Conservation (phyloP, 2,797 vertebrate species). For the Bradypodion ventrale region DNA sequence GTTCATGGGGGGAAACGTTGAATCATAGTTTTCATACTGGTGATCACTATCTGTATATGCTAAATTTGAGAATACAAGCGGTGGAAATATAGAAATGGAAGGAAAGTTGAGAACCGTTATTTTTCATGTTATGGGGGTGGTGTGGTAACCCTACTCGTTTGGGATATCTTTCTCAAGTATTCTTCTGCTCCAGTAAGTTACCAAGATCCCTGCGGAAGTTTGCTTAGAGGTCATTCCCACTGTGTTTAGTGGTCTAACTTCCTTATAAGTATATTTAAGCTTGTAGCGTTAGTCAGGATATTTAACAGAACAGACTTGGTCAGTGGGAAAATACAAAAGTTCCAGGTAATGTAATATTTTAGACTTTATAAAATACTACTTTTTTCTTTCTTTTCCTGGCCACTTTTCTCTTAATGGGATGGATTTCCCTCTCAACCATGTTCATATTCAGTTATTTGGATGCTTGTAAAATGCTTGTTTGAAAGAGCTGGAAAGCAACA, state of each 20-base stretch:
- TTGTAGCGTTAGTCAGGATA: neutral
- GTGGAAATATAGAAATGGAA: neutral
- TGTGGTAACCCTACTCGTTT: neutral
- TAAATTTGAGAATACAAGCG: neutral
- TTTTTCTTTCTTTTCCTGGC: neutral
- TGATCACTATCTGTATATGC: neutral
- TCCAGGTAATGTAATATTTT: neutral
- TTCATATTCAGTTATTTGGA: neutral
- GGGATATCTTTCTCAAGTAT: neutral
- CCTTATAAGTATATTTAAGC: neutral
- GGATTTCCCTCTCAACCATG: neutral
- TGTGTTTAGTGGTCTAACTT: neutral
- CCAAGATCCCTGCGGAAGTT: neutral
- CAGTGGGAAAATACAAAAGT: neutral
- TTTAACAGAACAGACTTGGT: constrained; percentile 1
- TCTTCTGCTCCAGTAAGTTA: neutral
- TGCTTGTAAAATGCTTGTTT: constrained; percentile 32
- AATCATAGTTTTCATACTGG: neutral
- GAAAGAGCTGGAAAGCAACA: constrained; percentile 12
- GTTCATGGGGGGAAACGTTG: neutral
- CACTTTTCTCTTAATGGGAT: neutral
- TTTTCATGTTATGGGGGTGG: neutral
- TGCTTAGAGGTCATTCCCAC: neutral
- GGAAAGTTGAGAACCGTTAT: neutral
- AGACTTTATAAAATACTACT: neutral